Evolutionary conservation across 2,888 invertebrate species (phyloP).

Genomic region (Cheilosia vernalis): DNA sequence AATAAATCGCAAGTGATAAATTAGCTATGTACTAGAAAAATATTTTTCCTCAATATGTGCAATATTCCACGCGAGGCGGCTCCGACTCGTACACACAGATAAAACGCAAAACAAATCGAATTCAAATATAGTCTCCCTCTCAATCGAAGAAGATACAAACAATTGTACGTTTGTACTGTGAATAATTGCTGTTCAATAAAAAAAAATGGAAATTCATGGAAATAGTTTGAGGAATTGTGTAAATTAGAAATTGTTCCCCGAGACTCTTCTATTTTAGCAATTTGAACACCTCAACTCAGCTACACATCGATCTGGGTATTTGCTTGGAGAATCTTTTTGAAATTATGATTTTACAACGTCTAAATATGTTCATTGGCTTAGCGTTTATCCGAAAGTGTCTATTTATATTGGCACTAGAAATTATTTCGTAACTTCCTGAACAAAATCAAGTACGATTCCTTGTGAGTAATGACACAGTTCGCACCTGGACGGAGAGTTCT

Average conservation of each 20-base stretch:
- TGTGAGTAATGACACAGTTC: too few species aligned
- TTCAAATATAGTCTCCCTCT: slow-evolving; percentile 33
- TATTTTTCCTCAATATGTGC: slow-evolving; percentile 61
- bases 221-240: background rate
- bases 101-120: slow-evolving; percentile 7
- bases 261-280: background rate
- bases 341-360: slow-evolving; percentile 2
- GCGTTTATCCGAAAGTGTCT: background rate
- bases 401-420: background rate
- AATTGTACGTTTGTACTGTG: slow-evolving; percentile 14
- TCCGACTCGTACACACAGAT: background rate
- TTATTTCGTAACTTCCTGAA: background rate
- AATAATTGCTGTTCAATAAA: slow-evolving; percentile 43
- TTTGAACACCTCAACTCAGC: slow-evolving; percentile 19
- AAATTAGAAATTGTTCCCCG: background rate
- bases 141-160: slow-evolving; percentile 22
- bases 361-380: background rate
- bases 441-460: too few species aligned
- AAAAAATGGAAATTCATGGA: background rate
- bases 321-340: slow-evolving; percentile 6
- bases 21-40: slow-evolving; percentile 71
- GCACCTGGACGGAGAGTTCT: too few species aligned
- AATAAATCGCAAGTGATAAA: slow-evolving; percentile 75
- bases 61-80: slow-evolving; percentile 17
- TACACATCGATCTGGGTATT: background rate